phyloP scores from a whole-genome alignment of 2,113 vertebrate genomes.

The Callaeas wilsoni region DNA sequence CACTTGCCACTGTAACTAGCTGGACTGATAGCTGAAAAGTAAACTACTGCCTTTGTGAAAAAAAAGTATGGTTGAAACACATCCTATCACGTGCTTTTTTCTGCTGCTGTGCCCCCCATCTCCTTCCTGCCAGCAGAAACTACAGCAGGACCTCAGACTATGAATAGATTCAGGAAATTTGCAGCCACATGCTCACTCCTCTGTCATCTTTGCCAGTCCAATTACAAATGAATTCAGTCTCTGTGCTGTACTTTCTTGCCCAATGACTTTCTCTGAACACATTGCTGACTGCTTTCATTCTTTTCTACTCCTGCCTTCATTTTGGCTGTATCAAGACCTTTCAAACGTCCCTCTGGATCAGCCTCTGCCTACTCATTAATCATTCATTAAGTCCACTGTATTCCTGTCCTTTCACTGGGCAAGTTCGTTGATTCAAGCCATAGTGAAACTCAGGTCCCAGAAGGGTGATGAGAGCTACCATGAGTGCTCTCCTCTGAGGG shows the following conservation, averaged over 20 bases:
- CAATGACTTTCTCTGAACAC: background rate
- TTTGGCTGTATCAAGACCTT: background rate
- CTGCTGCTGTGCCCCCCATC: background rate
- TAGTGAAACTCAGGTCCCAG: background rate
- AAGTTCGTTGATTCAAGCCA: background rate
- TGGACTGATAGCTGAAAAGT: background rate
- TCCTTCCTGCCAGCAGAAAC: background rate
- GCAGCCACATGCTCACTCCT: background rate
- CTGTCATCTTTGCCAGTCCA: background rate
- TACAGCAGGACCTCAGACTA: background rate
- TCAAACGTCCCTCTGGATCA: background rate
- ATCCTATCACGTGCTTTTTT: fast-evolving
- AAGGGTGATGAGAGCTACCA: background rate
- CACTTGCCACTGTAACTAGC: background rate
- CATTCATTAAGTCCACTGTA: background rate
- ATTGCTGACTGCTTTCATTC: background rate
- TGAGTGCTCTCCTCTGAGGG: background rate
- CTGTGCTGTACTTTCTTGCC: background rate
- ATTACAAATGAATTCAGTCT: background rate
- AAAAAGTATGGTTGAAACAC: background rate
- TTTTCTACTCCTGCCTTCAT: background rate
- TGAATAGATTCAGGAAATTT: background rate
- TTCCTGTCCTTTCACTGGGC: background rate
- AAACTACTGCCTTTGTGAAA: background rate
- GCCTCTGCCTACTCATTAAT: background rate